Conservation (phyloP, 2,113 vertebrate genomes). For the Benitochromis conjunctus region DNA sequence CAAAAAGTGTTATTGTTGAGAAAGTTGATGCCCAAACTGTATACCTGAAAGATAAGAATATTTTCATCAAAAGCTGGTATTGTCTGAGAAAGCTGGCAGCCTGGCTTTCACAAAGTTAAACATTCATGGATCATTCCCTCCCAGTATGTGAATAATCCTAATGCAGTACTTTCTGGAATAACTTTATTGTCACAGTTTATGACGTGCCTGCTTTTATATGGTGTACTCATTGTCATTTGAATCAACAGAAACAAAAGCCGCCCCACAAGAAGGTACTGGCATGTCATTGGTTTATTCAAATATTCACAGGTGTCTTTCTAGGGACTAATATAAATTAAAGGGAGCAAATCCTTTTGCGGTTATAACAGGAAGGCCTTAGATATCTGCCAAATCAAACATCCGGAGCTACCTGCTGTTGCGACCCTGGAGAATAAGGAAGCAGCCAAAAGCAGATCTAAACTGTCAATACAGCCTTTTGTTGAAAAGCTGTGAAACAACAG, state of each 20-base stretch:
- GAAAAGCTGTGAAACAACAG: not conserved
- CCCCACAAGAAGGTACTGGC: not conserved
- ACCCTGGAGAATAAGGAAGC: not conserved
- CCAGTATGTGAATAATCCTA: not conserved
- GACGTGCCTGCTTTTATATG: not conserved
- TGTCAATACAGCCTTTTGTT: not conserved
- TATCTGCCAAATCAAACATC: not conserved
- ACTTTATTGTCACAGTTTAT: not conserved
- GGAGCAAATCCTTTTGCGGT: too few species aligned
- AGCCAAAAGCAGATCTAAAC: not conserved
- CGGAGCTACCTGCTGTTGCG: not conserved
- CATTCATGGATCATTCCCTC: not conserved
- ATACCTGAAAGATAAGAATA: not conserved
- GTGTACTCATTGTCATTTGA: not conserved
- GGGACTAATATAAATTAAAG: not conserved
- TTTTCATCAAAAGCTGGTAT: not conserved
- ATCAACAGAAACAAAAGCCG: not conserved
- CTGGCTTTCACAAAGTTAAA: not conserved
- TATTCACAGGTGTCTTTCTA: not conserved
- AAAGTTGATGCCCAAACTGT: not conserved
- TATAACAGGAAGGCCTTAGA: not conserved
- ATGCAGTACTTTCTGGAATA: not conserved
- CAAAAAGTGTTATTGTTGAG: not conserved
- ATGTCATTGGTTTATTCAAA: not conserved
- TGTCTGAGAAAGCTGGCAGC: not conserved